Evolutionary conservation across 1,140 invertebrate genomes (phyloP).

Genomic region (Coboldia fuscipes): DNA sequence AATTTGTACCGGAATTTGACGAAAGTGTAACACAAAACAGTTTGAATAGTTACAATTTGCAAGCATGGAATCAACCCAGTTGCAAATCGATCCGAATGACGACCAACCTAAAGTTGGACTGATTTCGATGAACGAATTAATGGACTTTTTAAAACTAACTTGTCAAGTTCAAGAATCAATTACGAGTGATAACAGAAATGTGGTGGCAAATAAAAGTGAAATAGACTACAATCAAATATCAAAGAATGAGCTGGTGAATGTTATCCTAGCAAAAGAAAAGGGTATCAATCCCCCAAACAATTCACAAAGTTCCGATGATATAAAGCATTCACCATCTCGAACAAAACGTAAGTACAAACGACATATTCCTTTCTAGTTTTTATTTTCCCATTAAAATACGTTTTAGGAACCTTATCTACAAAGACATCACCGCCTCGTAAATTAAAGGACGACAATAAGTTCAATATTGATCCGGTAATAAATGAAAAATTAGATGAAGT

Average conservation of each 20-base stretch:
- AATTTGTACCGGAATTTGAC: no score
- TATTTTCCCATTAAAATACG: neutral
- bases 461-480: constrained; percentile 12
- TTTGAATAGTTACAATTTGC: no score
- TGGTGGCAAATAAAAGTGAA: neutral
- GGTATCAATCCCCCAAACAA: neutral
- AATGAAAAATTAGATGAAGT: constrained; percentile 26
- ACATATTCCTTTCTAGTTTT: constrained; percentile 3
- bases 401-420: neutral
- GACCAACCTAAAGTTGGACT: no score
- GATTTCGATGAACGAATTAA: constrained; percentile 19
- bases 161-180: constrained; percentile 19
- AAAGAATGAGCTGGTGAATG: constrained; percentile 4
- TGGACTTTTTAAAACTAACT: constrained; percentile 19
- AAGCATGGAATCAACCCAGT: no score
- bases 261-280: neutral
- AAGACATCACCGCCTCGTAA: no score
- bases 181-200: constrained; percentile 4
- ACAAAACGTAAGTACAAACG: constrained; percentile 3
- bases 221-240: constrained; percentile 3
- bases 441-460: neutral
- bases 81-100: no score
- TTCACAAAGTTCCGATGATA: neutral
- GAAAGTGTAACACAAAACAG: no score
- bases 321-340: neutral